A percentile compares a stretch with the other conserved stretches of the same genome.
phyloP scores from a whole-genome alignment of 2,797 vertebrate genomes.

The Betta splendens region DNA sequence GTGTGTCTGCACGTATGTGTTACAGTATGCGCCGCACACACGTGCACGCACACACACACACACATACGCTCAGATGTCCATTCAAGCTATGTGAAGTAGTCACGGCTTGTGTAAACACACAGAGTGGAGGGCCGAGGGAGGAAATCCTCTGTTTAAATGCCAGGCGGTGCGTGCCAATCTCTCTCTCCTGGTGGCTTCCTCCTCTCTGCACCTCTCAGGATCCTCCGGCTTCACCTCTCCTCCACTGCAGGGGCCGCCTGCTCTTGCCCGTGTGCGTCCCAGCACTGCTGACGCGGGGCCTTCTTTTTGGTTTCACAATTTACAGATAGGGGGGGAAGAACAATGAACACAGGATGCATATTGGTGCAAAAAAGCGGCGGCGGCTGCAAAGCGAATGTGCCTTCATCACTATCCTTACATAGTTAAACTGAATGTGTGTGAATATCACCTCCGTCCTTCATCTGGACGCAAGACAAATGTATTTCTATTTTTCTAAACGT shows the following conservation, averaged over 20 bases:
- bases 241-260: slow-evolving; percentile 32
- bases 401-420: neutral
- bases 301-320: slow-evolving; percentile 36
- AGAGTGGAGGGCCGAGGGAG: slow-evolving; percentile 66
- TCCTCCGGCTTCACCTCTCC: slow-evolving; percentile 49
- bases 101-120: slow-evolving; percentile 66
- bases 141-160: slow-evolving; percentile 75
- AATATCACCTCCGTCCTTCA: too few relatives aligned
- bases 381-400: slow-evolving; percentile 20
- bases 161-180: slow-evolving; percentile 65
- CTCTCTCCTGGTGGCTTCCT: slow-evolving; percentile 65
- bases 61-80: slow-evolving; percentile 21
- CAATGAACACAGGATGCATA: slow-evolving; percentile 42
- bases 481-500: too few relatives aligned
- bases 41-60: neutral
- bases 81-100: slow-evolving; percentile 44
- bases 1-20: slow-evolving; percentile 10
- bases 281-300: slow-evolving; percentile 29
- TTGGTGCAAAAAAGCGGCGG: slow-evolving; percentile 8
- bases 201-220: slow-evolving; percentile 52
- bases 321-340: slow-evolving; percentile 14
- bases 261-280: slow-evolving; percentile 24
- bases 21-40: neutral
- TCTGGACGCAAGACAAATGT: too few relatives aligned
- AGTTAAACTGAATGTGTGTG: too few relatives aligned